Conservation (phyloP, 2,797 vertebrate genomes). For the Cynodonichthys magdalenae region DNA sequence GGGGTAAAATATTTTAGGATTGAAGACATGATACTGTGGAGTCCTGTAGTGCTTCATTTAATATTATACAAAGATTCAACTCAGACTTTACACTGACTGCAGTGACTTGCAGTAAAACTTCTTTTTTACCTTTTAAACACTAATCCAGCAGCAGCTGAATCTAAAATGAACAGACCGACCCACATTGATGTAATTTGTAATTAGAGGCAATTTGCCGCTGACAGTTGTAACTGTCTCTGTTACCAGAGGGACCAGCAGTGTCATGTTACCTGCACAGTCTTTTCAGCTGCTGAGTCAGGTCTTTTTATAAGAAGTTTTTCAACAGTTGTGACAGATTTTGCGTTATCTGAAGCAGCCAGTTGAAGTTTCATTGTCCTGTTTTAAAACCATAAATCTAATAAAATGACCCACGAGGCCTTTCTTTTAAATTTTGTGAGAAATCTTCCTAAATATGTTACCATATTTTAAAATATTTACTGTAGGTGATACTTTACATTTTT, state of each 20-base stretch:
- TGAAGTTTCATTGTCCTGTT: no score
- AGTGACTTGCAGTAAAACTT: background rate
- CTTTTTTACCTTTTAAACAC: conserved; percentile 13
- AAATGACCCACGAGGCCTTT: no score
- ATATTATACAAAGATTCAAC: no score
- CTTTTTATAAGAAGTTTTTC: background rate
- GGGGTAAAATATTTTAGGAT: conserved; percentile 20
- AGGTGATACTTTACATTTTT: no score
- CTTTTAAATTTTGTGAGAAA: no score
- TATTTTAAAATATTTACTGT: no score
- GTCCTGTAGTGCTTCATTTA: no score
- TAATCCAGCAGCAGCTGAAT: conserved; percentile 42
- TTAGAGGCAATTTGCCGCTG: conserved; percentile 60
- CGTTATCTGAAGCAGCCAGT: conserved; percentile 4
- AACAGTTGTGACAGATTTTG: background rate
- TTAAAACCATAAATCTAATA: no score
- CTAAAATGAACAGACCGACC: conserved; percentile 53
- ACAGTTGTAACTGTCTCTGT: conserved; percentile 44
- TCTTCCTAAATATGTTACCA: no score
- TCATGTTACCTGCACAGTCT: conserved; percentile 38
- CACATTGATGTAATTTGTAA: conserved; percentile 48
- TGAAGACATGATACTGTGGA: conserved; percentile 6
- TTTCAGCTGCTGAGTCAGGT: conserved; percentile 56
- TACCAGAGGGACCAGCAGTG: conserved; percentile 37
- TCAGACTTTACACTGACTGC: background rate